Evolutionary conservation across 1,140 invertebrate genomes (phyloP).

Genomic region (Drosophila pallidifrons): DNA sequence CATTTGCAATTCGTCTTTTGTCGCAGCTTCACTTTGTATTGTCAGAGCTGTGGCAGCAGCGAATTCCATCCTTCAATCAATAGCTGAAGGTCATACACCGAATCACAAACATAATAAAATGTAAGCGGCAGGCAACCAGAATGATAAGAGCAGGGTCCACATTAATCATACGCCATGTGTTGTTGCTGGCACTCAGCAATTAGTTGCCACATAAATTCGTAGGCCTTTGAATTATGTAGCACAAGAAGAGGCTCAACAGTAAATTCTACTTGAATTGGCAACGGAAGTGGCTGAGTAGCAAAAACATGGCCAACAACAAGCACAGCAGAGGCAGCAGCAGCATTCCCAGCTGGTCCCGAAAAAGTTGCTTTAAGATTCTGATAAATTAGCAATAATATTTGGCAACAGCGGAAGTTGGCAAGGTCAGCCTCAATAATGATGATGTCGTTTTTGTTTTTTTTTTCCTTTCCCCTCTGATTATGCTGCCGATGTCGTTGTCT

Average conservation of each 20-base stretch:
- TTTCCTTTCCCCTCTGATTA: conserved; percentile 5
- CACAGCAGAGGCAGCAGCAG: conserved; percentile 18
- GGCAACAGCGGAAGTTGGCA: conserved; percentile 64
- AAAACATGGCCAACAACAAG: conserved; percentile 15
- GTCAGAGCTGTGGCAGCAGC: conserved; percentile 47
- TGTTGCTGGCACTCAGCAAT: conserved; percentile 59
- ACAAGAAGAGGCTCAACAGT: conserved; percentile 44
- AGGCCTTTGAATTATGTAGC: conserved; percentile 55
- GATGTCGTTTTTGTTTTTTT: conserved; percentile 30
- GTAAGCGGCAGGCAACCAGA: conserved; percentile 6
- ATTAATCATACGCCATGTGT: conserved; percentile 82
- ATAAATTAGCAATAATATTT: conserved; percentile 81
- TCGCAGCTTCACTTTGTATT: not conserved
- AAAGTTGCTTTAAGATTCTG: conserved; percentile 49
- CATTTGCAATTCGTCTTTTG: conserved; percentile 2
- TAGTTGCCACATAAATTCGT: conserved; percentile 56
- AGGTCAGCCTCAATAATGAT: conserved; percentile 54
- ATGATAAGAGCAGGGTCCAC: conserved; percentile 59
- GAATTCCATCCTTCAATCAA: conserved; percentile 73
- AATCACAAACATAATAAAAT: conserved; percentile 17
- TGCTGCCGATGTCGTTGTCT: too few relatives aligned
- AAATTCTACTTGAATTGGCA: conserved; percentile 73
- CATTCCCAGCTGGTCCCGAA: conserved; percentile 58
- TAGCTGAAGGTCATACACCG: conserved; percentile 66
- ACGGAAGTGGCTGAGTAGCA: conserved; percentile 59